A percentile compares a stretch with the other conserved stretches of the same genome.
Evolutionary conservation across 2,797 vertebrate genomes (phyloP).

Genomic region (Steatocranus sp.): DNA sequence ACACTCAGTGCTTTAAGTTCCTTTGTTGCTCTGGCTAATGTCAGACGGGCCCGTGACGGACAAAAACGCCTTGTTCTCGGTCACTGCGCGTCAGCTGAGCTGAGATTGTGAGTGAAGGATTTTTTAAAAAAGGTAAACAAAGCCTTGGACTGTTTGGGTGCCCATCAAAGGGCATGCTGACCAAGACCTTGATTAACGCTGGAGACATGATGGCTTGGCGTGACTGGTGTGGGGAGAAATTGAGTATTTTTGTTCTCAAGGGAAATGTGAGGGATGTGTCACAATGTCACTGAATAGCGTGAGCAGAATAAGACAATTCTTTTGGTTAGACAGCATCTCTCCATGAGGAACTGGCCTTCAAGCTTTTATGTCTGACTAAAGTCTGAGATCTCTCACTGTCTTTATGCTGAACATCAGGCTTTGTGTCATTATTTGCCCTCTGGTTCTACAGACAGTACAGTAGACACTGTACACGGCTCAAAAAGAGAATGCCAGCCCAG

Average conservation of each 20-base stretch:
- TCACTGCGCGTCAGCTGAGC: conserved; percentile 28
- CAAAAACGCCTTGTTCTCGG: conserved; percentile 59
- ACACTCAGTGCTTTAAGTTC: neutral
- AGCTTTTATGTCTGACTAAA: neutral
- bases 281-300: neutral
- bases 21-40: conserved; percentile 37
- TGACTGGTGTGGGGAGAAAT: neutral
- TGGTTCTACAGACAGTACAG: neutral
- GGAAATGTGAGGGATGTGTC: neutral
- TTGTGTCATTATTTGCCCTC: neutral
- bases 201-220: neutral
- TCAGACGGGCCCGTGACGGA: conserved; percentile 40
- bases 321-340: neutral
- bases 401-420: neutral
- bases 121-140: conserved; percentile 43
- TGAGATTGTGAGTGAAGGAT: conserved; percentile 22
- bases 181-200: conserved; percentile 15
- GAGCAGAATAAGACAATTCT: neutral
- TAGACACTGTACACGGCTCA: neutral
- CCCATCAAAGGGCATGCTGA: conserved; percentile 26
- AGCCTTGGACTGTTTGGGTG: conserved; percentile 46
- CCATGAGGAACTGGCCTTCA: neutral
- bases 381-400: neutral
- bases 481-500: neutral
- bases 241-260: neutral